These are phyloP conservation scores for Sisor rabdophorus DNA, from an alignment of 2,113 vertebrate species.

Conservation along the genomic window DNA sequence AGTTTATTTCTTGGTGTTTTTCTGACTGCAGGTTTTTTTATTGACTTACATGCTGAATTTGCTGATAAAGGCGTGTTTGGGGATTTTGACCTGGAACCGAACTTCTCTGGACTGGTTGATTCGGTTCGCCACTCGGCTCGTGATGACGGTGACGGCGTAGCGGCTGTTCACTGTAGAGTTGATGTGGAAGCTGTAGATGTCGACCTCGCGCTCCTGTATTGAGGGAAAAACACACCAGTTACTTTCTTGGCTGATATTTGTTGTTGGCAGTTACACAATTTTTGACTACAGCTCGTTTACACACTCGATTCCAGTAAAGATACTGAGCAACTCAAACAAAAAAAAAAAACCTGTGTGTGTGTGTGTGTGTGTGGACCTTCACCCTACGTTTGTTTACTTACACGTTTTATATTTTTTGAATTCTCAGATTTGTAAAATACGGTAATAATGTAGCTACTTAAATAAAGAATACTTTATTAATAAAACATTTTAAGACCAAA, in stretches of 20 bases:
- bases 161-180: constrained; percentile 83
- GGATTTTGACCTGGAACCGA: constrained; percentile 86
- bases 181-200: constrained; percentile 85
- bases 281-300: not conserved
- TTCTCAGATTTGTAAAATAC: not conserved
- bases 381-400: not conserved
- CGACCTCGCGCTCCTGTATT: constrained; percentile 62
- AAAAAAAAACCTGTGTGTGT: not conserved
- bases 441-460: not conserved
- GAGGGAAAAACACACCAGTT: constrained; percentile 28
- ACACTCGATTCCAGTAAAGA: not conserved
- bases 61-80: constrained; percentile 92
- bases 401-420: not conserved
- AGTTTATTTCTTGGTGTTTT: not conserved
- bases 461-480: not conserved
- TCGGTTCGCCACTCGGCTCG: constrained; percentile 82
- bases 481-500: not conserved
- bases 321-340: not conserved
- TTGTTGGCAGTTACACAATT: not conserved
- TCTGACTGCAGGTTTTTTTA: not conserved
- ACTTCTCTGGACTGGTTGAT: constrained; percentile 76
- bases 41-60: constrained; percentile 87
- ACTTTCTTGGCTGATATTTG: not conserved
- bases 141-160: constrained; percentile 86
- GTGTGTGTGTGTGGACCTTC: not conserved